Conservation (phyloP, 2,888 invertebrate genomes). For the Leptarthrus brevirostris region DNA sequence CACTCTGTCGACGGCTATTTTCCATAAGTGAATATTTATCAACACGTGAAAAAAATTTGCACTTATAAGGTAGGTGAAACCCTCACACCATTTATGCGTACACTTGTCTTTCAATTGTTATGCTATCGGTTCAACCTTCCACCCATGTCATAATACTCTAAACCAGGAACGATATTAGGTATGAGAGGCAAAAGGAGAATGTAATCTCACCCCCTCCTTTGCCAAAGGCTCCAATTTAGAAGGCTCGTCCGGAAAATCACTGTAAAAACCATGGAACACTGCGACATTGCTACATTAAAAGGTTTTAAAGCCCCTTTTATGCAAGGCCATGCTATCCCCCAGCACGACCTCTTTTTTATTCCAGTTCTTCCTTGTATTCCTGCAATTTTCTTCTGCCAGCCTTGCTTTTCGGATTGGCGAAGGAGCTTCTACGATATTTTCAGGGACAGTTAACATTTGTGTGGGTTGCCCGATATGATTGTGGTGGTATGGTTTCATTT, state of each 20-base stretch:
- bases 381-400: conserved; percentile 6
- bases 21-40: conserved; percentile 21
- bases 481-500: conserved; percentile 42
- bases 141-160: background rate
- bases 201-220: background rate
- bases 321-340: conserved; percentile 29
- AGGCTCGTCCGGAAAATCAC: conserved; percentile 38
- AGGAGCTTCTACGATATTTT: conserved; percentile 11
- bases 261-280: conserved; percentile 32
- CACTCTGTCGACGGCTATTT: too few relatives aligned
- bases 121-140: conserved; percentile 2
- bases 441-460: background rate
- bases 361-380: conserved; percentile 4
- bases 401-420: background rate
- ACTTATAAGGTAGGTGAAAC: too few relatives aligned
- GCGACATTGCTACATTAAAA: conserved; percentile 44
- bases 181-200: conserved; percentile 5
- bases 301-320: conserved; percentile 46
- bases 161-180: background rate
- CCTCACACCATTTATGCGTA: conserved; percentile 16
- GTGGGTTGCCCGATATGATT: background rate
- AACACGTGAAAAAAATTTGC: background rate
- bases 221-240: conserved; percentile 23
- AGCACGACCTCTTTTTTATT: background rate
- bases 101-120: conserved; percentile 16